Percentiles rank a stretch among this genome's conserved stretches.
Conservation (phyloP, 92 coral and sea anemone genomes). For the Porites rus region DNA sequence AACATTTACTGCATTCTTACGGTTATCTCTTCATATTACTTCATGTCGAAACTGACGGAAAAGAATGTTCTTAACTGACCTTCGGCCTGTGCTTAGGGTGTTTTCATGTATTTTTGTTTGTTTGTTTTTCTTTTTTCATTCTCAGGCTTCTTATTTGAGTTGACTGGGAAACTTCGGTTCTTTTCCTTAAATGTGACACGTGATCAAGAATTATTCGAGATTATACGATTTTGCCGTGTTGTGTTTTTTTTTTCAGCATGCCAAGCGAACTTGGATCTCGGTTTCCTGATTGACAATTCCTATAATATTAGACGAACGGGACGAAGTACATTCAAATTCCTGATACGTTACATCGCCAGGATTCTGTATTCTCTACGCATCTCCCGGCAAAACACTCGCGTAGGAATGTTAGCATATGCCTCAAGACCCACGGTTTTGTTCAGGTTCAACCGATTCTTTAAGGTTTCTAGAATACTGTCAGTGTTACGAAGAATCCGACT, state of each 20-base stretch:
- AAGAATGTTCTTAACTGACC: too few species aligned
- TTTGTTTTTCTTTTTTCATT: too few species aligned
- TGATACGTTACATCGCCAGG: slow-evolving; percentile 66
- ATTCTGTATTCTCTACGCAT: slow-evolving; percentile 76
- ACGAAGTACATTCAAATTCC: slow-evolving; percentile 58
- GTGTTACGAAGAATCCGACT: slow-evolving; percentile 47
- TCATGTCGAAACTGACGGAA: too few species aligned
- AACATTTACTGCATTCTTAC: too few species aligned
- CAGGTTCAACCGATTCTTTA: slow-evolving; percentile 60
- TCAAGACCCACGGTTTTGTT: slow-evolving; percentile 55
- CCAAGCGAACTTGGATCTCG: slow-evolving; percentile 78
- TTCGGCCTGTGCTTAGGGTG: too few species aligned
- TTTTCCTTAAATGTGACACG: too few species aligned
- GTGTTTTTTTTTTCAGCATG: slow-evolving; percentile 57
- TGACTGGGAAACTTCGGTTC: too few species aligned
- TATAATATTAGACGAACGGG: slow-evolving; percentile 57
- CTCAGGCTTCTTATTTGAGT: too few species aligned
- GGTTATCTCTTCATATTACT: too few species aligned
- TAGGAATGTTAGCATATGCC: slow-evolving; percentile 69
- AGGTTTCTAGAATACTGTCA: slow-evolving; percentile 19
- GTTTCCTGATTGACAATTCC: slow-evolving; percentile 81
- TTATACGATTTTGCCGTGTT: background rate
- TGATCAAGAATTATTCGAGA: background rate
- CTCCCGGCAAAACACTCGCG: slow-evolving; percentile 71
- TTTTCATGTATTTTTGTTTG: too few species aligned